Conservation (phyloP, 1,140 invertebrate genomes). For the Musca vetustissima region DNA sequence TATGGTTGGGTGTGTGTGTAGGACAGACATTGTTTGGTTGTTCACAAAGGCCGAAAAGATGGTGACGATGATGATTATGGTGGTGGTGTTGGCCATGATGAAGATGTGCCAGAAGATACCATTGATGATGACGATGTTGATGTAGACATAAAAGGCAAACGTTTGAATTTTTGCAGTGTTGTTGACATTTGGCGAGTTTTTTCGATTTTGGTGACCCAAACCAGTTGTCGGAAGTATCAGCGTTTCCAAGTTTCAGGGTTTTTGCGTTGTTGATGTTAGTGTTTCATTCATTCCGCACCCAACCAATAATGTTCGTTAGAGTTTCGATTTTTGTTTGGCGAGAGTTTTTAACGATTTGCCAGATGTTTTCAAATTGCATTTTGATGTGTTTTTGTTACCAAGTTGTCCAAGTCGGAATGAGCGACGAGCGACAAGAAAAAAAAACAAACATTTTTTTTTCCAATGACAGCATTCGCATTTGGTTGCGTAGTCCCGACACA, state of each 20-base stretch:
- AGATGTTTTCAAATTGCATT: slow-evolving; percentile 32
- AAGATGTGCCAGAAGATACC: no score
- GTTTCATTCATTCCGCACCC: neutral
- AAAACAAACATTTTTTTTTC: neutral
- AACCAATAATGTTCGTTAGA: no score
- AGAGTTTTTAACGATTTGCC: slow-evolving; percentile 23
- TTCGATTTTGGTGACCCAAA: slow-evolving; percentile 17
- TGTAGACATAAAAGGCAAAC: slow-evolving; percentile 12
- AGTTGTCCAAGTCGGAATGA: neutral
- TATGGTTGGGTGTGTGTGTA: slow-evolving; percentile 1
- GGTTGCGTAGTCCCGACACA: neutral
- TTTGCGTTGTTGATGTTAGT: neutral
- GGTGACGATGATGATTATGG: neutral
- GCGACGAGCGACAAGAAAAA: no score
- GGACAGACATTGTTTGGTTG: slow-evolving; percentile 8
- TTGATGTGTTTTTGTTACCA: slow-evolving; percentile 27
- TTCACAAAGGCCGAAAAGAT: neutral
- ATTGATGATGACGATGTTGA: slow-evolving; percentile 12
- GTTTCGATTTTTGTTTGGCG: slow-evolving; percentile 1
- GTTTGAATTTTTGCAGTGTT: neutral
- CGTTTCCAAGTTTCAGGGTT: neutral
- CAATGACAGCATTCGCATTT: slow-evolving; percentile 14
- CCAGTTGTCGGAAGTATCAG: neutral
- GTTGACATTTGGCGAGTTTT: slow-evolving; percentile 36
- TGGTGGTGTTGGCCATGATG: neutral